Percentiles rank a stretch among this genome's conserved stretches.
These are phyloP conservation scores for Echinops telfairi DNA, from an alignment of 2,113 vertebrate species.

Conservation along the genomic window DNA sequence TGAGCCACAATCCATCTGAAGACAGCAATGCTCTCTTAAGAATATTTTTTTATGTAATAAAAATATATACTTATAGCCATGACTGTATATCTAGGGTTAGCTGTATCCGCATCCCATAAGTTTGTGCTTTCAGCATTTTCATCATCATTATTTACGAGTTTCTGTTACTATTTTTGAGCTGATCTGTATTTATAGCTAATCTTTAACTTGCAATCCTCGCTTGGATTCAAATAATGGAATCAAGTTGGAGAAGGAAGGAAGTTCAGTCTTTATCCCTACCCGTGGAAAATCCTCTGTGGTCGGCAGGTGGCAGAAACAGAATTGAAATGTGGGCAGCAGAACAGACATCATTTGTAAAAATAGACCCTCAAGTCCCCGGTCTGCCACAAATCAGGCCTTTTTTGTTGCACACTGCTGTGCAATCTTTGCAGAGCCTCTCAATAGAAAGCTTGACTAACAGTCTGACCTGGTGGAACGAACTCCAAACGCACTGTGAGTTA, in stretches of 20 bases:
- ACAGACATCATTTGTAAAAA: conserved; percentile 14
- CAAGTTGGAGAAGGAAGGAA: neutral
- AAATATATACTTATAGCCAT: neutral
- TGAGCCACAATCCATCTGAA: too few relatives aligned
- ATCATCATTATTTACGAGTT: conserved; percentile 41
- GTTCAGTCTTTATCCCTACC: neutral
- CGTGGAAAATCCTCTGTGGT: neutral
- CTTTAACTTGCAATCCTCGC: conserved; percentile 10
- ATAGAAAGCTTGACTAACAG: too few relatives aligned
- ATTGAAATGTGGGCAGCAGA: neutral
- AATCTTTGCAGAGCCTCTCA: too few relatives aligned
- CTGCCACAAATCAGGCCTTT: too few relatives aligned
- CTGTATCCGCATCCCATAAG: neutral
- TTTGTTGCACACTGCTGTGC: too few relatives aligned
- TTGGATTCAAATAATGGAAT: neutral
- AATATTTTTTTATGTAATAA: too few relatives aligned
- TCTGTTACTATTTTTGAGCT: conserved; percentile 21
- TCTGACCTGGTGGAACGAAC: too few relatives aligned
- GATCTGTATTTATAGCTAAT: neutral
- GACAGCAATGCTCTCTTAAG: too few relatives aligned
- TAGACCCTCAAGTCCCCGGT: neutral
- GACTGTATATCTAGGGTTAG: conserved; percentile 20
- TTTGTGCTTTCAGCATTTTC: conserved; percentile 22
- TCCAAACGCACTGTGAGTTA: too few relatives aligned
- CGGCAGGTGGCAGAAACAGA: neutral